These are phyloP conservation scores for Dendrolimus houi DNA, from an alignment of 2,888 invertebrate genomes.

Conservation along the genomic window DNA sequence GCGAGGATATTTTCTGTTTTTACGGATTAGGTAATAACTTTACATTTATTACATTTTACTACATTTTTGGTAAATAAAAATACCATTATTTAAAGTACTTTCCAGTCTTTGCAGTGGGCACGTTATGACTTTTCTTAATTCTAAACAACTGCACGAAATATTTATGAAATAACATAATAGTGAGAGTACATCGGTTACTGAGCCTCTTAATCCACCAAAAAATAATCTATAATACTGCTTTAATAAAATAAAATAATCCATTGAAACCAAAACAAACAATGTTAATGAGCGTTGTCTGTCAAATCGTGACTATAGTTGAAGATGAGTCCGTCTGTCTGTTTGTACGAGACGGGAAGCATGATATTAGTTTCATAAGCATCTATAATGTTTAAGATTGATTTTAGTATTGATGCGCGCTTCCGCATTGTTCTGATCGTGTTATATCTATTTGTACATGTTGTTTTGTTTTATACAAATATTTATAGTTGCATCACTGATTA, in stretches of 20 bases:
- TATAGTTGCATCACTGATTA: conserved; percentile 4
- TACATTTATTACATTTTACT: too few species aligned
- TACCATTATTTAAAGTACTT: too few species aligned
- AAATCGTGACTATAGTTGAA: conserved; percentile 30
- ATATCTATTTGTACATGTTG: conserved; percentile 26
- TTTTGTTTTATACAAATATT: conserved; percentile 19
- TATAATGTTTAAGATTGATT: conserved; percentile 57
- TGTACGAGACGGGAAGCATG: conserved; percentile 19
- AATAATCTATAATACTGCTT: neutral
- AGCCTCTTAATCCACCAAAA: too few species aligned
- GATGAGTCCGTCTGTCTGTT: neutral
- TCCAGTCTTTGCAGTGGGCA: too few species aligned
- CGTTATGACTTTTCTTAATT: too few species aligned
- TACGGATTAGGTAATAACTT: too few species aligned
- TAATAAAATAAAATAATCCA: conserved; percentile 28
- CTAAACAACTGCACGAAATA: too few species aligned
- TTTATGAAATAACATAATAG: too few species aligned
- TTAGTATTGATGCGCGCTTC: conserved; percentile 66
- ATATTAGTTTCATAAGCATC: conserved; percentile 62
- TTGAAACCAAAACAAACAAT: conserved; percentile 58
- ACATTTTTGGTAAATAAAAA: too few species aligned
- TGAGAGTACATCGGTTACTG: too few species aligned
- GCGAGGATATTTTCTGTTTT: too few species aligned
- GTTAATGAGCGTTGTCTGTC: conserved; percentile 56
- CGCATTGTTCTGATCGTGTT: conserved; percentile 45